These are phyloP conservation scores for Pseudochaenichthys georgianus DNA, from an alignment of 2,797 vertebrate genomes.

Conservation along the genomic window DNA sequence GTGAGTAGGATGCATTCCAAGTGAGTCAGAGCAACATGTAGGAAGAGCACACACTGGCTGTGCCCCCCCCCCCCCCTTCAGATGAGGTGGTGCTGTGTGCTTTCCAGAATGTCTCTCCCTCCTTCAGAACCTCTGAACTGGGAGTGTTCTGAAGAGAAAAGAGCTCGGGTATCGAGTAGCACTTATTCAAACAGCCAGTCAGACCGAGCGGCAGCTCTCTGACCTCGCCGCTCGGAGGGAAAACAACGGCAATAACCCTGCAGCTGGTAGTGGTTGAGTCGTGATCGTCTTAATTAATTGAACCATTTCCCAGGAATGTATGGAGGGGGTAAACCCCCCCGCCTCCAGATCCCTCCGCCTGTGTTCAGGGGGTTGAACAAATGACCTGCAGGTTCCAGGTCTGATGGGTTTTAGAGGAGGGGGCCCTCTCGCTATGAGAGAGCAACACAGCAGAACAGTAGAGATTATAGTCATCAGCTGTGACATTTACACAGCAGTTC, in stretches of 20 bases:
- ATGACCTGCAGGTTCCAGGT: constrained; percentile 72
- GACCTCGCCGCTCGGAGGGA: constrained; percentile 88
- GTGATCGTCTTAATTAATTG: constrained; percentile 95
- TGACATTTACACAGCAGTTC: constrained; percentile 1
- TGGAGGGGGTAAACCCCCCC: constrained; percentile 78
- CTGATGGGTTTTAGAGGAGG: constrained; percentile 64
- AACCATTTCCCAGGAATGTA: constrained; percentile 92
- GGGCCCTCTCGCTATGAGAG: constrained; percentile 26
- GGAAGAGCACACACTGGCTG: constrained; percentile 18
- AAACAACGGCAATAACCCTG: constrained; percentile 92
- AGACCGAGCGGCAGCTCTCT: constrained; percentile 93
- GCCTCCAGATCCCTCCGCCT: constrained; percentile 65
- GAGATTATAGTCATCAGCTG: constrained; percentile 11
- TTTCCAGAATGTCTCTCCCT: constrained; percentile 68
- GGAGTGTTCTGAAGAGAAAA: constrained; percentile 73
- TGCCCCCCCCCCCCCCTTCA: constrained; percentile 23
- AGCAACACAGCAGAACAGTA: constrained; percentile 18
- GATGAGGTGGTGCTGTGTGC: constrained; percentile 43
- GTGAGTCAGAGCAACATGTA: not conserved
- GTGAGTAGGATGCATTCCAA: not conserved
- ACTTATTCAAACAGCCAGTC: constrained; percentile 94
- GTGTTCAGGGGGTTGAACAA: constrained; percentile 74
- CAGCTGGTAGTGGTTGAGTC: constrained; percentile 94
- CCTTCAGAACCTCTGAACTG: constrained; percentile 65
- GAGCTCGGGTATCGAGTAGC: constrained; percentile 90